Percentiles rank a stretch among this genome's conserved stretches.
These are phyloP conservation scores for Eupsilia transversa DNA, from an alignment of 2,888 invertebrate species.

Conservation along the genomic window DNA sequence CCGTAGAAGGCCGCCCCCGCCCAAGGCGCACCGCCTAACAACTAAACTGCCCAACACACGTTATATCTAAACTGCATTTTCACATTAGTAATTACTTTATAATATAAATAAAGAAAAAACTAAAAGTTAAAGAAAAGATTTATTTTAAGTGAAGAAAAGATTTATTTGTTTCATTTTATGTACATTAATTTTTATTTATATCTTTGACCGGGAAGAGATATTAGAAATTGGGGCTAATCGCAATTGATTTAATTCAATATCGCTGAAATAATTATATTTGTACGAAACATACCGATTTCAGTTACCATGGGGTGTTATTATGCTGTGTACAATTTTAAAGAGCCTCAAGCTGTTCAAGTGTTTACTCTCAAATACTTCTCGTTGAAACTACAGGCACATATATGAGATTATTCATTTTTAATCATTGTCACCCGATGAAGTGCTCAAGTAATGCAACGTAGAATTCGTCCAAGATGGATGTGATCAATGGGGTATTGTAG, in stretches of 20 bases:
- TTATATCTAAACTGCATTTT: constrained; percentile 7
- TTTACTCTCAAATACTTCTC: neutral
- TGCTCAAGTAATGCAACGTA: neutral
- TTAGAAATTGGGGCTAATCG: constrained; percentile 28
- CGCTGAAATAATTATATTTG: constrained; percentile 29
- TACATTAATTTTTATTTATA: constrained; percentile 23
- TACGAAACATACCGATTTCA: constrained; percentile 3
- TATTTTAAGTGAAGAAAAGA: constrained; percentile 3
- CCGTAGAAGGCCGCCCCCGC: constrained; percentile 53
- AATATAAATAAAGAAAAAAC: too few species aligned
- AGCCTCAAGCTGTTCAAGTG: neutral
- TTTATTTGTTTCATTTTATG: neutral
- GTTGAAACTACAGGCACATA: neutral
- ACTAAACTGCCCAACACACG: constrained; percentile 34
- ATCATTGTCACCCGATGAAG: neutral
- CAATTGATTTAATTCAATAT: constrained; percentile 39
- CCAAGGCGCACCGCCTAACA: constrained; percentile 49
- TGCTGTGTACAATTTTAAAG: neutral
- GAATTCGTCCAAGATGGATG: neutral
- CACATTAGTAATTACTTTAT: neutral
- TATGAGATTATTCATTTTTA: neutral
- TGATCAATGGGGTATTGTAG: neutral
- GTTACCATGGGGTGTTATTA: neutral
- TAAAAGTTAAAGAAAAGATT: neutral
- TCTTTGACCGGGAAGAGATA: constrained; percentile 26